Percentiles rank a stretch among this genome's conserved stretches.
Evolutionary conservation across 1,140 invertebrate species (phyloP).

Genomic region (Pseudomyrmex dendroicus): DNA sequence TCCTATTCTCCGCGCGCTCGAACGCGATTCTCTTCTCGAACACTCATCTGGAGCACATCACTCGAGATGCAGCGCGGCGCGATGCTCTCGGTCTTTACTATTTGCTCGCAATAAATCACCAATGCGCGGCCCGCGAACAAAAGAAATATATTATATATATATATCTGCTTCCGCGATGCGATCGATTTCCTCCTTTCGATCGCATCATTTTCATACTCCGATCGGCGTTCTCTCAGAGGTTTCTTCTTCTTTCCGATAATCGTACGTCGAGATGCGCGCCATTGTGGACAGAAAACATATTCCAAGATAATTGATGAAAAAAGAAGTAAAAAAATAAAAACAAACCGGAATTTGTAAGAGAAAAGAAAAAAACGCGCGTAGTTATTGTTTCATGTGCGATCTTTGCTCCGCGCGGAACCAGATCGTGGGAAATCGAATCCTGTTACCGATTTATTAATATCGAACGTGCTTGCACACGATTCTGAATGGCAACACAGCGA

Average conservation of each 20-base stretch:
- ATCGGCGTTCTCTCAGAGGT: neutral
- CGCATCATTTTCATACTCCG: constrained; percentile 60
- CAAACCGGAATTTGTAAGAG: neutral
- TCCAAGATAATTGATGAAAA: neutral
- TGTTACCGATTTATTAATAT: constrained; percentile 23
- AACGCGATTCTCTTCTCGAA: constrained; percentile 21
- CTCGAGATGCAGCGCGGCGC: constrained; percentile 45
- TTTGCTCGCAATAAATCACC: constrained; percentile 69
- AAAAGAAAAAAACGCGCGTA: neutral
- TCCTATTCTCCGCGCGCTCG: constrained; percentile 18
- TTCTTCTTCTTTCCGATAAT: neutral
- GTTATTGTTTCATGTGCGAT: neutral
- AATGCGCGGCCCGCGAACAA: constrained; percentile 38
- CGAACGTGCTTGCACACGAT: neutral
- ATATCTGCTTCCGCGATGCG: constrained; percentile 55
- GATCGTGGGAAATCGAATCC: neutral
- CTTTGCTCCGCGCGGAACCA: neutral
- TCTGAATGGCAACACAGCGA: constrained; percentile 1
- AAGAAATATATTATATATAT: constrained; percentile 46
- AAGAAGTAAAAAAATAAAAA: neutral
- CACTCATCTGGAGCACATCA: constrained; percentile 47
- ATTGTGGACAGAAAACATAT: neutral
- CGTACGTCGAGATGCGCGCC: neutral
- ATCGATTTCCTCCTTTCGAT: constrained; percentile 14
- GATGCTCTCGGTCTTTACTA: constrained; percentile 57